A percentile compares a stretch with the other conserved stretches of the same genome.
Conservation (phyloP, 2,888 invertebrate genomes). For the Leptura quadrifasciata region DNA sequence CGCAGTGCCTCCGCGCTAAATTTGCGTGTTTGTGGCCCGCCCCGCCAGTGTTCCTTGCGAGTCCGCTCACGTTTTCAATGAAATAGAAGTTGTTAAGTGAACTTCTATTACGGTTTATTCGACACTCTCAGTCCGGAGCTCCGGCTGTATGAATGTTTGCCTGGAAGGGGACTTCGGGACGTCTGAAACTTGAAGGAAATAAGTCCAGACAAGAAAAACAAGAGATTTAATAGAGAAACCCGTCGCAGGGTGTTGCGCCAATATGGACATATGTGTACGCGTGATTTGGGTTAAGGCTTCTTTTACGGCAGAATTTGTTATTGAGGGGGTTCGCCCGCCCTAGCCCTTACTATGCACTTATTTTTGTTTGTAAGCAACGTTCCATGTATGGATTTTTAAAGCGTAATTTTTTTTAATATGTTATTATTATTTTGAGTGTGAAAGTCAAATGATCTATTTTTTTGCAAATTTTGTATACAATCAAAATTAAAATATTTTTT, state of each 20-base stretch:
- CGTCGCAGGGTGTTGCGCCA: constrained; percentile 12
- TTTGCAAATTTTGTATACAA: no score
- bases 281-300: not conserved
- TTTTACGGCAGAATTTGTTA: not conserved
- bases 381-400: no score
- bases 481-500: not conserved
- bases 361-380: no score
- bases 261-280: constrained; percentile 5
- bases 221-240: constrained; percentile 18
- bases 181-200: constrained; percentile 15
- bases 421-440: no score
- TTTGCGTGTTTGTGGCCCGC: constrained; percentile 22
- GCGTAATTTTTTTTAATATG: no score
- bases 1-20: not conserved
- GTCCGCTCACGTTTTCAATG: constrained; percentile 69
- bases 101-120: constrained; percentile 71
- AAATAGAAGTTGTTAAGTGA: constrained; percentile 72
- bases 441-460: no score
- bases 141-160: constrained; percentile 43
- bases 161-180: constrained; percentile 11
- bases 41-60: constrained; percentile 26
- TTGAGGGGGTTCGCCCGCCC: no score
- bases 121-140: constrained; percentile 62
- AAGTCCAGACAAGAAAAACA: constrained; percentile 25
- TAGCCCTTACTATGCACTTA: not conserved